These are phyloP conservation scores for Actinostola sp. DNA, from an alignment of 92 coral and sea anemone genomes.

Conservation along the genomic window DNA sequence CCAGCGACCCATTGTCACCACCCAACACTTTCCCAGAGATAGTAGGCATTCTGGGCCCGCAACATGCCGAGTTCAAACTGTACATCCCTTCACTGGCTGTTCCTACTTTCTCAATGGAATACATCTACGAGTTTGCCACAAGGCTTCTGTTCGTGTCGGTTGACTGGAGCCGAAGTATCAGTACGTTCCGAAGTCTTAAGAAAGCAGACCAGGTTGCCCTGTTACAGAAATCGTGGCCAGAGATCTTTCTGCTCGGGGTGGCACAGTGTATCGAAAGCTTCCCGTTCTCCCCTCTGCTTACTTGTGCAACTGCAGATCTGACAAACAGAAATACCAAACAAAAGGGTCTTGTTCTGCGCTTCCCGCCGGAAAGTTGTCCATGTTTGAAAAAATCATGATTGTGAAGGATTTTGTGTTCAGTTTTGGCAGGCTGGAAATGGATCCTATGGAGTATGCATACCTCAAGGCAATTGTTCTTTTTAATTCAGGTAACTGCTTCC, in stretches of 20 bases:
- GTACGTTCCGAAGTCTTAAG: slow-evolving; percentile 71
- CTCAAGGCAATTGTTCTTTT: slow-evolving; percentile 89
- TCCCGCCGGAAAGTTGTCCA: neutral
- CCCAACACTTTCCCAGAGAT: neutral
- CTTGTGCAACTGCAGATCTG: slow-evolving; percentile 68
- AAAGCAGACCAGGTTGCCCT: slow-evolving; percentile 79
- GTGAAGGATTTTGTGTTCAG: slow-evolving; percentile 91
- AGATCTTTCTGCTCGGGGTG: slow-evolving; percentile 87
- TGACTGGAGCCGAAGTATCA: slow-evolving; percentile 89
- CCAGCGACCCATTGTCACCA: neutral
- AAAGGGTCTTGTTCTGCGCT: slow-evolving; percentile 4
- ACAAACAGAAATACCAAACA: slow-evolving; percentile 17
- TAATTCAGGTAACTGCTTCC: slow-evolving; percentile 97
- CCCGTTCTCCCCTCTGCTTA: slow-evolving; percentile 85
- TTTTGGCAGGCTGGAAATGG: slow-evolving; percentile 80
- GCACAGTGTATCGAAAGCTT: slow-evolving; percentile 86
- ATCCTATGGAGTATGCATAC: slow-evolving; percentile 82
- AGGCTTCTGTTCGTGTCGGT: slow-evolving; percentile 92
- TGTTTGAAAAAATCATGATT: slow-evolving; percentile 68
- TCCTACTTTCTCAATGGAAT: slow-evolving; percentile 86
- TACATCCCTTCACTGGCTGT: slow-evolving; percentile 72
- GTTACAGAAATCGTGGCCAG: slow-evolving; percentile 87
- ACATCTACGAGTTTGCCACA: slow-evolving; percentile 95
- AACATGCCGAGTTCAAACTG: slow-evolving; percentile 73
- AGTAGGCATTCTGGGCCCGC: slow-evolving; percentile 53